Conservation (phyloP, 2,888 invertebrate genomes). For the Hydraecia micacea region DNA sequence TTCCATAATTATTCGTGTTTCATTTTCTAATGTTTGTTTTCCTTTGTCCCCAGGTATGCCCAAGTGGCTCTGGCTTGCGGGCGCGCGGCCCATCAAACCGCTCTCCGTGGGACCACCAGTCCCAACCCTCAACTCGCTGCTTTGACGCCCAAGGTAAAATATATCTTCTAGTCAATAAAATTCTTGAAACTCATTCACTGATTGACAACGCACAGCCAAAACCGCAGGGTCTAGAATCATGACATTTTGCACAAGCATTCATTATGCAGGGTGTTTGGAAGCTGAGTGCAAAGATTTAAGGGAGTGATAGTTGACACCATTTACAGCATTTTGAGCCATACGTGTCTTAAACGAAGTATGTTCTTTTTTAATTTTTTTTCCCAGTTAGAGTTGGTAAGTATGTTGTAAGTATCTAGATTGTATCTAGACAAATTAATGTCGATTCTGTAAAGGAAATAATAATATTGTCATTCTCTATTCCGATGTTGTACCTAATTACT, state of each 20-base stretch:
- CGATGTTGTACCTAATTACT: background rate
- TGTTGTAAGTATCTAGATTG: no score
- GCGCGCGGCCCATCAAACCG: conserved; percentile 86
- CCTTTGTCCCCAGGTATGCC: conserved; percentile 80
- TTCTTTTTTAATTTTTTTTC: no score
- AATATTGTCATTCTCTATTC: background rate
- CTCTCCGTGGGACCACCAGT: conserved; percentile 79
- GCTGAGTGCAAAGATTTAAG: no score
- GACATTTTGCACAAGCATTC: background rate
- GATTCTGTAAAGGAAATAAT: background rate
- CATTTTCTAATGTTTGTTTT: conserved; percentile 6
- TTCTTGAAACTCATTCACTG: background rate
- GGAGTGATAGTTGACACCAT: no score
- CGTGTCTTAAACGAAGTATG: no score
- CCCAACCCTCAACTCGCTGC: conserved; percentile 81
- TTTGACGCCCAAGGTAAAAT: conserved; percentile 84
- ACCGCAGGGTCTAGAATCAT: background rate
- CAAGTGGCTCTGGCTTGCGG: conserved; percentile 85
- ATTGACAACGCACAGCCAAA: background rate
- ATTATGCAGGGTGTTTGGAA: background rate
- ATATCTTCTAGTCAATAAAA: background rate
- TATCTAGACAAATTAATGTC: background rate
- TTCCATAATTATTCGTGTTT: background rate
- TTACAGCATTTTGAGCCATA: no score
- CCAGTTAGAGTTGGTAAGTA: no score